Conservation (phyloP, 2,888 invertebrate genomes). For the Cryptosula pallasiana region DNA sequence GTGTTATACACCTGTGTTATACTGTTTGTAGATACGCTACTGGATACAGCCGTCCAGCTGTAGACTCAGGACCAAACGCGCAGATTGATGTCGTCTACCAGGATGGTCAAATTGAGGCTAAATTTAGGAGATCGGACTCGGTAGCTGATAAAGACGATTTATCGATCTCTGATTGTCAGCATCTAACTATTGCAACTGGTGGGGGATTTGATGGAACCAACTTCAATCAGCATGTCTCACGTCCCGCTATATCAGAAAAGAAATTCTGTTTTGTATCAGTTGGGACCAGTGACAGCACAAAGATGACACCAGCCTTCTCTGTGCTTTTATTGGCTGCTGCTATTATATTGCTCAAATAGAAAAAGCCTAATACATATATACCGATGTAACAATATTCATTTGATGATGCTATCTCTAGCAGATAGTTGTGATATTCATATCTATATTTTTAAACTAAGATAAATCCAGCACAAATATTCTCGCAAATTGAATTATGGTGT, state of each 20-base stretch:
- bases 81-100: not conserved
- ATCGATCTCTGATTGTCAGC: conserved; percentile 41
- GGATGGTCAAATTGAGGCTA: not conserved
- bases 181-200: conserved; percentile 33
- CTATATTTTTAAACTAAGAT: not conserved
- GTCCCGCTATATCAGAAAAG: not conserved
- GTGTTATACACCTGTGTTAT: no score
- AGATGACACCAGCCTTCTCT: not conserved
- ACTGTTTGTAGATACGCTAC: conserved; percentile 5
- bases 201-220: conserved; percentile 27
- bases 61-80: not conserved
- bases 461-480: no score
- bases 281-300: not conserved
- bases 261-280: not conserved
- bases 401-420: not conserved
- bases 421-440: not conserved
- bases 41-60: not conserved
- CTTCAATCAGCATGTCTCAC: conserved; percentile 26
- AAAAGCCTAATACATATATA: no score
- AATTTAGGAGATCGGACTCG: not conserved
- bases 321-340: not conserved
- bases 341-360: no score
- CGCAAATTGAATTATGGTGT: no score
- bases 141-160: not conserved
- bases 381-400: no score